Evolutionary conservation across 2,113 vertebrate genomes (phyloP), one percentile per base, ranked within the genome.

Genomic region (Promerops cafer): DNA sequence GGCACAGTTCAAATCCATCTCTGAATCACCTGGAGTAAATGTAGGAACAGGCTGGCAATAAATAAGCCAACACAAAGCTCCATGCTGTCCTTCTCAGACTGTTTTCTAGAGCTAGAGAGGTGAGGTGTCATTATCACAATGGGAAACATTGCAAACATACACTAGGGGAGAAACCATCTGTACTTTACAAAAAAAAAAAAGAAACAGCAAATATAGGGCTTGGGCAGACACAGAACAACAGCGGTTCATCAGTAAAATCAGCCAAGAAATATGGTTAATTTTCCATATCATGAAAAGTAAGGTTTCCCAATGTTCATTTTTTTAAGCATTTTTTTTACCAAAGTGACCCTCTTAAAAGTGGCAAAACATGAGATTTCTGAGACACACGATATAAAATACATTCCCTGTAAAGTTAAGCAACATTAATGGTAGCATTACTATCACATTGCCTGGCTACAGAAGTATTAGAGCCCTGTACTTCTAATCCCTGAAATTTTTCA

Each of bases 401-500:
- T 37, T 52, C 33, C 28, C 28, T 39, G 12, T 75, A 45, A 80
- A 60, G 17, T 50, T 88, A 45, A 78, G 50, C 11, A 74, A 14
- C 68, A 45, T 47, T 60, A 74, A 42, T 39, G 9, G 33, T 56
- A 83, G 10, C 21, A n/a, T 4, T 65, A 16, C 13, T 87, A 60
- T 40, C 13, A 54, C n/a, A 68, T n/a, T 79, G 83, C 82, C n/a
- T 4, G 6, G 56, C 19, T 63, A 79, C 63, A 95, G 50, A 47
- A 66, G 45, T 61, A 76, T 64, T 86, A 79, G 30, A 71, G 40
- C 81, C 19, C 35, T 95, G 72, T 40, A 60, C 16, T 86, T 87
- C 49, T 69, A 78, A 89, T 78, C 60, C 50, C 74, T 92, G 31
- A 60, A 24, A 65, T 91, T 97, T 96, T 92, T 91, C 45, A 94